Evolutionary conservation across 2,888 invertebrate genomes (phyloP), one percentile per base, ranked within the genome.

Genomic region (Electrophaes corylata): DNA sequence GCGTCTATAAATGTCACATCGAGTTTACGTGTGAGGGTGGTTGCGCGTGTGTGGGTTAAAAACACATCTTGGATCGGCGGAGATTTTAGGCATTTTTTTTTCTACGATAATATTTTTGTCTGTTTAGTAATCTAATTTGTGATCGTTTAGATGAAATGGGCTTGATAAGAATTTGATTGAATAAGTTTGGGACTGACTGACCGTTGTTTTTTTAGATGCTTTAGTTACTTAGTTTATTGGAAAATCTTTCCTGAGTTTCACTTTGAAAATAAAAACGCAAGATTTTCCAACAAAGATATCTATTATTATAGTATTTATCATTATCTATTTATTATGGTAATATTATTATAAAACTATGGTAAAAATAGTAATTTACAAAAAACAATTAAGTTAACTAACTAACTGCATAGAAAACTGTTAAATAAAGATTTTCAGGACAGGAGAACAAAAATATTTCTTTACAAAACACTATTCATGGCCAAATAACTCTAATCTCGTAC

Each of bases 1-100:
- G 81, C 80, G 81, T 83, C 83, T 83, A 83, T 84, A 83, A 86
- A 85, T 87, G 86, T 84, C 83, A 84, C 81, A 80, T 79, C 70
- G 71, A 57, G 35, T 70, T 52, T 53, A 62, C 60, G 62, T 62
- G 73, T 78, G 83, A 85, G 87, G 72, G 83, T 71, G 48, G 56
- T 29, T 58, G 55, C 69, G 60, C 23, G 41, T 71, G 86, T 86
- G 86, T 81, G 85, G 47, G 84, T 84, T 78, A 69, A 84, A 86
- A 88, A 88, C 84, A 89, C 79, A 83, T 84, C 86, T 85, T 82
- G 79, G 81, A 20, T 26, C 76, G 73, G 64, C 54, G 66, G 61
- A 70, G 50, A 49, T 60, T 81, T 85, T 81, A 79, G 84, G 84
- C 83, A 76, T 74, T 75, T 86, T 79, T 81, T 84, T 81, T 76